Conservation (phyloP, 2,888 invertebrate species). For the Thecophora atra region DNA sequence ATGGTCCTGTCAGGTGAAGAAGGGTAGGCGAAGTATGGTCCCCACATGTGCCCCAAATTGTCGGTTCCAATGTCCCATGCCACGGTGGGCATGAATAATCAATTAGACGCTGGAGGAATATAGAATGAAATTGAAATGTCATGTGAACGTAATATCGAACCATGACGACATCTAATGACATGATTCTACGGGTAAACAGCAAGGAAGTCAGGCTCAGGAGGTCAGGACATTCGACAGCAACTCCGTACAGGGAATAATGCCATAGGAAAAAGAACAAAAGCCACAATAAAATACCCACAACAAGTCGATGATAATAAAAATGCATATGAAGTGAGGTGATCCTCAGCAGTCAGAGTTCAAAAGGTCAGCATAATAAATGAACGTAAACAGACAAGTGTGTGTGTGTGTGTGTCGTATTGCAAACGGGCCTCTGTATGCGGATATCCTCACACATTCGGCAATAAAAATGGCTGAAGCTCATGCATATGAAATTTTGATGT, state of each 20-base stretch:
- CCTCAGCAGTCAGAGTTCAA: conserved; percentile 14
- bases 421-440: too few relatives aligned
- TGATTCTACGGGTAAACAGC: neutral
- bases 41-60: too few relatives aligned
- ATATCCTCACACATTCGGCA: neutral
- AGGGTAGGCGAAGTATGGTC: too few relatives aligned
- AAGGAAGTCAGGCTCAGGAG: neutral
- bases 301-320: conserved; percentile 17
- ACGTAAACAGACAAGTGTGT: neutral
- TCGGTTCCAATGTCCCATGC: too few relatives aligned
- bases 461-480: neutral
- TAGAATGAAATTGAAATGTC: neutral
- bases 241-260: conserved; percentile 16
- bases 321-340: conserved; percentile 12
- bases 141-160: neutral
- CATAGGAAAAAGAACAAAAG: conserved; percentile 9
- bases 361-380: conserved; percentile 12
- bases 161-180: neutral
- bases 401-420: neutral
- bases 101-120: too few relatives aligned
- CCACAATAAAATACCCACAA: conserved; percentile 10
- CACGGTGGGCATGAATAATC: too few relatives aligned
- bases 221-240: conserved; percentile 1
- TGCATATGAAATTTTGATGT: too few relatives aligned
- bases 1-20: too few relatives aligned